Evolutionary conservation across 2,888 invertebrate genomes (phyloP), one percentile per base, ranked within the genome.

Genomic region (Polydrusus tereticollis): DNA sequence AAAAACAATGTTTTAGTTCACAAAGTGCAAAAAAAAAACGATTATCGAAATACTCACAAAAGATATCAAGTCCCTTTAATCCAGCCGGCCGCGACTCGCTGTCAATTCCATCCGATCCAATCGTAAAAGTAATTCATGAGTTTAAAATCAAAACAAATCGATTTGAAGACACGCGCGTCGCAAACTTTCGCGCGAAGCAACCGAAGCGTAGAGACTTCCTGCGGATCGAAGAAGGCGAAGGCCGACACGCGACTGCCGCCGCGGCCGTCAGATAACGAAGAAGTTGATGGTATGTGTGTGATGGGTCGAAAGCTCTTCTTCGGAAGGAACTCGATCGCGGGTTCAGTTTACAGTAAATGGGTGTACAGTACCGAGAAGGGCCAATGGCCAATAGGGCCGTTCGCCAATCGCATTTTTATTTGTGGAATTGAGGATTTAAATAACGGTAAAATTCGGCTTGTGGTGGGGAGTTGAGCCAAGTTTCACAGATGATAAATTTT

Each of bases 201-300:
- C 29, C 47, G 58, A 59, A 47, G 59, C 70, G 64, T 70, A 59
- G 59, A 55, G 43, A 52, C 41, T 71, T 71, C 71, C 68, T 45
- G 47, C 55, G 69, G 70, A 70, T 73, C 55, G 70, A 69, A 60
- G 70, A 69, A 73, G 67, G 66, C 68, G 72, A 59, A 71, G 71
- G 69, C 70, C 69, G 71, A 71, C 68, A 62, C 71, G 73, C 70
- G 69, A 73, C 73, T 71, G 73, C 68, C 69, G 64, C 50, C 21
- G 60, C 38, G 67, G 62, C 47, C 55, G 38, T 58, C 65, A 72
- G 72, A 62, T 68, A 69, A 68, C 57, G 65, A 65, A 68, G 64
- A 72, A 68, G 36, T 66, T 62, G 47, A 33, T 47, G 36, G 50
- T 38, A 36, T 12, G 41, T 26, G 41, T 26, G 21, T 21, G 47